Conservation (phyloP, 1,140 invertebrate genomes). For the Dinothrombium tinctorium region DNA sequence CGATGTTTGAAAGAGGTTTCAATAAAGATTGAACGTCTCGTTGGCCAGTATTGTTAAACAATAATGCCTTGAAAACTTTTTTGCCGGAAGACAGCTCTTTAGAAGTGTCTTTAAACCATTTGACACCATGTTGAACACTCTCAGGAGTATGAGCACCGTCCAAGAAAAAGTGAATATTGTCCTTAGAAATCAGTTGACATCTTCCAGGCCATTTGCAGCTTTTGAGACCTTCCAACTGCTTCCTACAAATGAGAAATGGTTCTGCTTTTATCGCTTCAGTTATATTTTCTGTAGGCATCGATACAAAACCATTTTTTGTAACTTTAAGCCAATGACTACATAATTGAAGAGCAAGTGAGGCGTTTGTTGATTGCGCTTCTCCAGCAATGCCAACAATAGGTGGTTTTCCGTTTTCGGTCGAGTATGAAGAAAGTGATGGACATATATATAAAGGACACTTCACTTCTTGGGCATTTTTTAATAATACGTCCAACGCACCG, state of each 20-base stretch:
- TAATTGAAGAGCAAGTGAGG: slow-evolving; percentile 58
- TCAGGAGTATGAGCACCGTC: slow-evolving; percentile 88
- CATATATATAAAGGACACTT: slow-evolving; percentile 36
- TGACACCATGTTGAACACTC: slow-evolving; percentile 51
- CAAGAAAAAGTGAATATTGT: slow-evolving; percentile 39
- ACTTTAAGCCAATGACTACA: slow-evolving; percentile 37
- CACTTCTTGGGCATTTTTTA: slow-evolving; percentile 35
- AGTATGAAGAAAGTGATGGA: slow-evolving; percentile 22
- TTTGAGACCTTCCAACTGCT: slow-evolving; percentile 16
- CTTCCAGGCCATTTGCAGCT: slow-evolving; percentile 28
- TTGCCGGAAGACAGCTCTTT: slow-evolving; percentile 1
- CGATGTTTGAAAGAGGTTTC: slow-evolving; percentile 27
- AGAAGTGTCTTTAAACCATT: slow-evolving; percentile 41
- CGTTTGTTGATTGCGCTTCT: slow-evolving; percentile 42
- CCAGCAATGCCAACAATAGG: slow-evolving; percentile 25
- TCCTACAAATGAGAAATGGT: slow-evolving; percentile 2
- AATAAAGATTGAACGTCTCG: slow-evolving; percentile 38
- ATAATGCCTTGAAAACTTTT: slow-evolving; percentile 27
- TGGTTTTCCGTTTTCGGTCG: slow-evolving; percentile 21
- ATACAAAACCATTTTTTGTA: not conserved
- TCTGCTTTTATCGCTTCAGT: too few species aligned
- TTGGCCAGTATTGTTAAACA: slow-evolving; percentile 65
- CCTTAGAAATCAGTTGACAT: slow-evolving; percentile 22
- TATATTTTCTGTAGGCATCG: slow-evolving; percentile 8
- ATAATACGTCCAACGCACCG: slow-evolving; percentile 42